Conservation (phyloP, 2,888 invertebrate genomes). For the Euzophera pinguis region DNA sequence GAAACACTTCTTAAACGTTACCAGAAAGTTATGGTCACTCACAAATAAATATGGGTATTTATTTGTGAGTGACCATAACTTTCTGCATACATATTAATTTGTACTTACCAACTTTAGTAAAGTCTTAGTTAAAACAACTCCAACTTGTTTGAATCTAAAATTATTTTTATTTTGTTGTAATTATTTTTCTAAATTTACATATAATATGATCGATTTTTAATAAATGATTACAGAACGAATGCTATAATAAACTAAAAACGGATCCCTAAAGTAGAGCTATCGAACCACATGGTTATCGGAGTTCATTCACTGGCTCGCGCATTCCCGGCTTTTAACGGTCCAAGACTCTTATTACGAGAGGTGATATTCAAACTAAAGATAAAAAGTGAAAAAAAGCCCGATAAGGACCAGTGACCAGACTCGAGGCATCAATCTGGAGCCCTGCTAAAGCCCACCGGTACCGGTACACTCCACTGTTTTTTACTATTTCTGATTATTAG, state of each 20-base stretch:
- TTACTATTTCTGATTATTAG: conserved; percentile 71
- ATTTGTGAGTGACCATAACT: too few species aligned
- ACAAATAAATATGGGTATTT: too few species aligned
- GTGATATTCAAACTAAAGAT: conserved; percentile 69
- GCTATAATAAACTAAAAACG: background rate
- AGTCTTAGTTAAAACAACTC: too few species aligned
- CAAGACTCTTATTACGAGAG: conserved; percentile 62
- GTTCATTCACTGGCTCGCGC: conserved; percentile 58
- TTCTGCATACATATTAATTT: too few species aligned
- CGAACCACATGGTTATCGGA: conserved; percentile 19
- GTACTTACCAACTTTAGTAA: too few species aligned
- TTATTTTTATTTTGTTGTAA: too few species aligned
- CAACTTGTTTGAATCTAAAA: too few species aligned
- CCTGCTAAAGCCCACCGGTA: conserved; percentile 74
- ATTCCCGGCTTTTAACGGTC: conserved; percentile 57
- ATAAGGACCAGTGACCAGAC: conserved; percentile 46
- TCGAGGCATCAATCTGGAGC: conserved; percentile 65
- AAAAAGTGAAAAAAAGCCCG: conserved; percentile 58
- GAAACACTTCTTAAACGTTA: too few species aligned
- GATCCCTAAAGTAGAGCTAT: conserved; percentile 7
- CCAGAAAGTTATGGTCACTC: too few species aligned
- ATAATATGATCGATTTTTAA: too few species aligned
- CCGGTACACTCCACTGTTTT: conserved; percentile 50
- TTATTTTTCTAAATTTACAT: too few species aligned
- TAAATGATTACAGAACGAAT: background rate